Evolutionary conservation across 1,140 invertebrate species (phyloP).

Genomic region (Epicauta chinensis): DNA sequence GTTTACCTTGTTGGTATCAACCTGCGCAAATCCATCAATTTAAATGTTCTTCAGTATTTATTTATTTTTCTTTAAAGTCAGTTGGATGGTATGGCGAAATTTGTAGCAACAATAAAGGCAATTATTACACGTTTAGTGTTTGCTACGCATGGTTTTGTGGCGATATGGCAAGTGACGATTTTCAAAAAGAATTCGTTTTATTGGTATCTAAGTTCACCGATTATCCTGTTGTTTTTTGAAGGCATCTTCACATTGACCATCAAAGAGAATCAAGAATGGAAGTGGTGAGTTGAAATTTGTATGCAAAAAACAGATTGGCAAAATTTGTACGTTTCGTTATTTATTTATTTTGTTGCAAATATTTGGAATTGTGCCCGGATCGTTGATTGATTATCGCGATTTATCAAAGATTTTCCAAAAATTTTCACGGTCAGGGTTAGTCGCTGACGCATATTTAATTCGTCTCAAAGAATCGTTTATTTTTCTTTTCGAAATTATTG

Average conservation of each 20-base stretch:
- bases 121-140: slow-evolving; percentile 74
- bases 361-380: too few relatives aligned
- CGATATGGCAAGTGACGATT: slow-evolving; percentile 73
- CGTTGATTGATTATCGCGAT: too few relatives aligned
- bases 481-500: too few relatives aligned
- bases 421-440: too few relatives aligned
- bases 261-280: slow-evolving; percentile 81
- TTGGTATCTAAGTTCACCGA: slow-evolving; percentile 70
- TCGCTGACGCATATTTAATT: too few relatives aligned
- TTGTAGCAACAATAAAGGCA: slow-evolving; percentile 72
- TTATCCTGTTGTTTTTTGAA: slow-evolving; percentile 68
- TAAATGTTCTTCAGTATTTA: slow-evolving; percentile 2
- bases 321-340: too few relatives aligned
- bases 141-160: slow-evolving; percentile 68
- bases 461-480: too few relatives aligned
- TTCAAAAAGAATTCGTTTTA: slow-evolving; percentile 65
- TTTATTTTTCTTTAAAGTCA: slow-evolving; percentile 9
- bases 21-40: slow-evolving; percentile 7
- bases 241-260: slow-evolving; percentile 79
- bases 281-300: slow-evolving; percentile 60
- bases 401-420: too few relatives aligned
- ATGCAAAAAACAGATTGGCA: too few relatives aligned
- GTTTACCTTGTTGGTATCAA: background rate
- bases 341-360: too few relatives aligned
- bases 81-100: slow-evolving; percentile 53